These are phyloP conservation scores for Iphiclides podalirius DNA, from an alignment of 2,888 invertebrate species.

Conservation along the genomic window DNA sequence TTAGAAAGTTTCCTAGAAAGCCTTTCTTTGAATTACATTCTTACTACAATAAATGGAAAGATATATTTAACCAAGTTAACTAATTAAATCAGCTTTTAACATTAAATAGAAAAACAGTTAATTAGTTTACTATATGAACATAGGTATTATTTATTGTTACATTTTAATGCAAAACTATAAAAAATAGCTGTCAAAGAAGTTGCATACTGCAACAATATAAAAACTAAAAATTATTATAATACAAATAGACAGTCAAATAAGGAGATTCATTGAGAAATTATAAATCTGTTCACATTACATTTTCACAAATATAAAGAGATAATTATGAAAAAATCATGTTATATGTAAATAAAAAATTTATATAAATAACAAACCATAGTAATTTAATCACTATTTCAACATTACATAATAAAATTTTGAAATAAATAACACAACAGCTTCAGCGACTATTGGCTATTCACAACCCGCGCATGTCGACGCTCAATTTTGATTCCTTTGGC, in stretches of 20 bases:
- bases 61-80: not conserved
- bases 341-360: constrained; percentile 31
- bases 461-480: constrained; percentile 53
- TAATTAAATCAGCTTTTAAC: not conserved
- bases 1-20: no score
- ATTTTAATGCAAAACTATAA: not conserved
- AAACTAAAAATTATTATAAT: constrained; percentile 1
- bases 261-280: constrained; percentile 25
- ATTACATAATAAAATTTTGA: constrained; percentile 64
- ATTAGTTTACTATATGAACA: no score
- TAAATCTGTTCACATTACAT: constrained; percentile 3
- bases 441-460: constrained; percentile 53
- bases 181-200: not conserved
- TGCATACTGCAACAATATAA: not conserved
- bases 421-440: constrained; percentile 62
- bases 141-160: not conserved
- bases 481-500: constrained; percentile 65
- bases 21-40: not conserved
- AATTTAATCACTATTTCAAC: constrained; percentile 46
- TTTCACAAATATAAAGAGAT: not conserved
- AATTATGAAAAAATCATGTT: constrained; percentile 10
- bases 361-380: constrained; percentile 36
- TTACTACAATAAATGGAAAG: not conserved
- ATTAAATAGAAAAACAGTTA: no score
- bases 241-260: constrained; percentile 16